phyloP scores from a whole-genome alignment of 2,888 invertebrate genomes.

The Suillia variegata region DNA sequence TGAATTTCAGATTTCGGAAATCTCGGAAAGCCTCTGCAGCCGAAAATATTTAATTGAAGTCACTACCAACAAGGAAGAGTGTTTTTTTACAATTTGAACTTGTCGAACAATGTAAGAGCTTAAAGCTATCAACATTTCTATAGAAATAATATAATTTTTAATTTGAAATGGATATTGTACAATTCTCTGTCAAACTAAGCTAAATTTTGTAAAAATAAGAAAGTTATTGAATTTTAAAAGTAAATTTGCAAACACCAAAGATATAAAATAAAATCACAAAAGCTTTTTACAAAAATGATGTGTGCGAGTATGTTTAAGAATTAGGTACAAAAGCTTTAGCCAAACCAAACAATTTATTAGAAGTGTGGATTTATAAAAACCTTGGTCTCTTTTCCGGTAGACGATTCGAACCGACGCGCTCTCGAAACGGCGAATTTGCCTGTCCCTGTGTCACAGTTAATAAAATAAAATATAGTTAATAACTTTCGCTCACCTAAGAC shows the following conservation, averaged over 20 bases:
- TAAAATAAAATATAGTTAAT: constrained; percentile 3
- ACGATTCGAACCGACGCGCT: constrained; percentile 86
- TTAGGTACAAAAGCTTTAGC: background rate
- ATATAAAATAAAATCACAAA: constrained; percentile 9
- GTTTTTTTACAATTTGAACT: no score
- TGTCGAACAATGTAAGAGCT: no score
- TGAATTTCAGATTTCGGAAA: no score
- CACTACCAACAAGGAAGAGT: no score
- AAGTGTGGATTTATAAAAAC: constrained; percentile 63
- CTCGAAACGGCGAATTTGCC: constrained; percentile 83
- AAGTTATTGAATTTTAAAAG: no score
- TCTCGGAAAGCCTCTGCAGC: no score
- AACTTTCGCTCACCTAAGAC: constrained; percentile 25
- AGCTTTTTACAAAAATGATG: background rate
- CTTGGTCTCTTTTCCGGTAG: constrained; percentile 84
- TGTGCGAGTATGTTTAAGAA: background rate
- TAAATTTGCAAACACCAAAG: constrained; percentile 24
- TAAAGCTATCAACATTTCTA: no score
- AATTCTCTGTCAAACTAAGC: no score
- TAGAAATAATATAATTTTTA: no score
- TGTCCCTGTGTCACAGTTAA: constrained; percentile 65
- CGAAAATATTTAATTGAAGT: no score
- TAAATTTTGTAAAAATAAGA: no score
- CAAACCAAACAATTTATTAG: background rate
- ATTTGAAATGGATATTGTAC: no score